These are phyloP conservation scores for Ctenomys sociabilis DNA, from an alignment of 2,113 vertebrate genomes.

Conservation along the genomic window DNA sequence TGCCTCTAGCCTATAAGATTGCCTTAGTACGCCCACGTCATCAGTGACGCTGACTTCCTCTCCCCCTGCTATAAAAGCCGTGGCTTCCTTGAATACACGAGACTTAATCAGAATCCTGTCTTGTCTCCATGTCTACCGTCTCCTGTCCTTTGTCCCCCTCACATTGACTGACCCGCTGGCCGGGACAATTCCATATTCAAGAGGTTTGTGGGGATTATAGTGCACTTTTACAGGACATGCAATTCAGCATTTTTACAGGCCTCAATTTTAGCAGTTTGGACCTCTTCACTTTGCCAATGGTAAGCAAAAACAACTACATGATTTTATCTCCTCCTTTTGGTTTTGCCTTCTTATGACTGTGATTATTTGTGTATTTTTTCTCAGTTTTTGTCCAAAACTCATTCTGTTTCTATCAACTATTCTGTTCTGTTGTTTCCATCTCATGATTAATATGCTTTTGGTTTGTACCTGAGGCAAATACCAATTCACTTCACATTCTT, in stretches of 20 bases:
- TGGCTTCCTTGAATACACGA: too few species aligned
- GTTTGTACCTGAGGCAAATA: neutral
- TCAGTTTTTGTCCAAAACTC: neutral
- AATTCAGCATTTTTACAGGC: neutral
- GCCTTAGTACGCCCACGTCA: too few species aligned
- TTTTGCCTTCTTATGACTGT: neutral
- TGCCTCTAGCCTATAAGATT: too few species aligned
- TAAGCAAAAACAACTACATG: neutral
- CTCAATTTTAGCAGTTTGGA: neutral
- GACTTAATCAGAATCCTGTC: too few species aligned
- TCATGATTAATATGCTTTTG: neutral
- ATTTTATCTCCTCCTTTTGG: neutral
- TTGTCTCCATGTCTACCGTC: too few species aligned
- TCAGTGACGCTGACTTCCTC: too few species aligned
- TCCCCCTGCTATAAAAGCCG: too few species aligned
- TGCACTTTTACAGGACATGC: neutral
- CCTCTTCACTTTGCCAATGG: neutral
- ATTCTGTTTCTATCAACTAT: neutral
- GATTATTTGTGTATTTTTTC: neutral
- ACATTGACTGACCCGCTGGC: too few species aligned
- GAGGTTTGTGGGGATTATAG: neutral
- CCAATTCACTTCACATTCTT: neutral
- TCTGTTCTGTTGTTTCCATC: neutral
- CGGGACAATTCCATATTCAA: neutral
- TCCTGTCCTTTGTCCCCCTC: too few species aligned